These are phyloP conservation scores for Pontoporia blainvillei DNA, from an alignment of 2,113 vertebrate species.

Conservation along the genomic window DNA sequence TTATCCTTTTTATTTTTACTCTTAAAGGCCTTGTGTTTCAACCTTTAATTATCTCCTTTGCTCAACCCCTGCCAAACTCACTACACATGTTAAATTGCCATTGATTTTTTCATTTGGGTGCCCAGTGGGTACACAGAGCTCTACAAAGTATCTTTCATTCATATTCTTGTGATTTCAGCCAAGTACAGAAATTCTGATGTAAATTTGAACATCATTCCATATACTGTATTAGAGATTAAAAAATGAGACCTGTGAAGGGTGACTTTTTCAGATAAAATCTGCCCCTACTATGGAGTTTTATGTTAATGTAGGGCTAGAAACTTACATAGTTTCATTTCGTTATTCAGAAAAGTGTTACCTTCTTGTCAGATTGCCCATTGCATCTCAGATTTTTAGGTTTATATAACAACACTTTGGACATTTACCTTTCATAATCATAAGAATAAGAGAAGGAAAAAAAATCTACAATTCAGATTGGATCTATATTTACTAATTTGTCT, in stretches of 20 bases:
- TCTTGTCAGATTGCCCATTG: neutral
- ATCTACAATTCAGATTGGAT: neutral
- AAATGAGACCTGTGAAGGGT: neutral
- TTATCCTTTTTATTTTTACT: neutral
- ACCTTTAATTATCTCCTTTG: neutral
- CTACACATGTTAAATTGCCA: neutral
- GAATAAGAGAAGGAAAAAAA: neutral
- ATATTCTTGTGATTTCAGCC: neutral
- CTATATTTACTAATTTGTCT: neutral
- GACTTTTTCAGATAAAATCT: neutral
- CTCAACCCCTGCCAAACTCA: neutral
- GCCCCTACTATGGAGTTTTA: neutral
- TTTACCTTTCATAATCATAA: neutral
- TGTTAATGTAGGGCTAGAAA: neutral
- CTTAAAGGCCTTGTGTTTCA: neutral
- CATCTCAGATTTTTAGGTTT: neutral
- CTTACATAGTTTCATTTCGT: neutral
- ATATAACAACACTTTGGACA: neutral
- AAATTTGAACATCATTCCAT: neutral
- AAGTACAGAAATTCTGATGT: neutral
- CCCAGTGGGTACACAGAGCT: neutral
- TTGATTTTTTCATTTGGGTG: neutral
- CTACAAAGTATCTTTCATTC: neutral
- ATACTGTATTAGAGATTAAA: neutral
- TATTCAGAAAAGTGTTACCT: neutral